A percentile compares a stretch with the other conserved stretches of the same genome.
These are phyloP conservation scores for Phallusia fumigata DNA, from an alignment of 23 tunicate species.

Conservation along the genomic window DNA sequence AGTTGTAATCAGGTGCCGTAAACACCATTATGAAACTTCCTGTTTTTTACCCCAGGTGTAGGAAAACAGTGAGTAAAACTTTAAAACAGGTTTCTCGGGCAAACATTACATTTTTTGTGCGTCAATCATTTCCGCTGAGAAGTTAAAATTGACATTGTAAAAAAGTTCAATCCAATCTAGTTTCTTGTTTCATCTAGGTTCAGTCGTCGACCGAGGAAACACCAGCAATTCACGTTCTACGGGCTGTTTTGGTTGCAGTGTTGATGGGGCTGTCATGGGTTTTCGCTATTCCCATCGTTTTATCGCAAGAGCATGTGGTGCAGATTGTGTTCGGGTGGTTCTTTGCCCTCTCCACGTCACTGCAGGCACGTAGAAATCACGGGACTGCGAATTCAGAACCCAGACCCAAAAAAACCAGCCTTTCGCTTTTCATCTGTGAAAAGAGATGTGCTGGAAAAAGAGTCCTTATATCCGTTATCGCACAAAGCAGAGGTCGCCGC, in stretches of 20 bases:
- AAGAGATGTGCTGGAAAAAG: neutral
- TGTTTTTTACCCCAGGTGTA: too few species aligned
- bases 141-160: too few species aligned
- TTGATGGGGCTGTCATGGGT: slow-evolving; percentile 63
- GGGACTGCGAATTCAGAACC: neutral
- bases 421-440: neutral
- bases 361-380: slow-evolving; percentile 24
- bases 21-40: too few species aligned
- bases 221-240: slow-evolving; percentile 45
- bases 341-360: slow-evolving; percentile 48
- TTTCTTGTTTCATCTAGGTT: slow-evolving; percentile 28
- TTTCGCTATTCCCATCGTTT: slow-evolving; percentile 58
- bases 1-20: too few species aligned
- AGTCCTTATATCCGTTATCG: too few species aligned
- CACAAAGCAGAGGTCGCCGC: too few species aligned
- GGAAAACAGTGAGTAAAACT: too few species aligned
- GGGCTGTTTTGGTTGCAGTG: slow-evolving; percentile 49
- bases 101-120: too few species aligned
- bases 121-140: too few species aligned
- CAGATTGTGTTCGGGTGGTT: slow-evolving; percentile 60
- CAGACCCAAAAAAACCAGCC: neutral
- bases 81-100: too few species aligned
- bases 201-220: slow-evolving; percentile 50
- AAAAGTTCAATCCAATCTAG: too few species aligned
- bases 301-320: slow-evolving; percentile 24